Base-by-base conservation (phyloP, 1,140 invertebrate species). In the Plectrocnemia conspersa region DNA sequence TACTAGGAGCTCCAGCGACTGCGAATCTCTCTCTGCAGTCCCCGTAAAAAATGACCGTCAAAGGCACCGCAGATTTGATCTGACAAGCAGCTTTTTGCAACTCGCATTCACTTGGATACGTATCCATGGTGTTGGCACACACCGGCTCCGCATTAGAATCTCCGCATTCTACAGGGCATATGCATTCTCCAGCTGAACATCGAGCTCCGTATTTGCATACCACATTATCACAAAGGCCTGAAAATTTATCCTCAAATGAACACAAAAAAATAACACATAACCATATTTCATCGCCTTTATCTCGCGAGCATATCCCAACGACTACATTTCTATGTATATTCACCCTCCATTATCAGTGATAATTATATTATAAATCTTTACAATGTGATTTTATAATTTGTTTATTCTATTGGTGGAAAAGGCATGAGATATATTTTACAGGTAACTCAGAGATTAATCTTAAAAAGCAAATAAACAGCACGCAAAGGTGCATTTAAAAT, bases 81-180 rank as follows among this genome's bases (percentile, higher is more conserved):
- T 80, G 76, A 66, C 84, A 87, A 7, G 79, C 79, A 0, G 81
- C 82, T 62, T 82, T 82, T 61, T 85, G 83, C 66, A 94, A 78
- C 58, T 90, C 84, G 66, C 92, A 96, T 69, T 91, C 88, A 67
- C 86, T 92, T 48, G 76, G 68, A 68, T 89, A 94, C 0, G 88
- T 92, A 33, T 78, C 78, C 55, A 82, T 79, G 64, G 90, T 84
- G 63, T 82, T 87, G 32, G 85, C 88, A 68, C 93, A 96, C 21
- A 94, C 86, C 5, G 82, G 82, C 64, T 86, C 82, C 11, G 67
- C 73, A n/a, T 73, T 74, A 18, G 79, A 77, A 3, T 76, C 79
- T 35, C 72, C 72, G 69, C 91, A 94, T 56, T 83, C 79, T 41
- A 82, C 81, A 1, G 89, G 89, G 66, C 91, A 94, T 3, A 92